phyloP scores from a whole-genome alignment of 2,888 invertebrate species.

The Cantharis rufa region DNA sequence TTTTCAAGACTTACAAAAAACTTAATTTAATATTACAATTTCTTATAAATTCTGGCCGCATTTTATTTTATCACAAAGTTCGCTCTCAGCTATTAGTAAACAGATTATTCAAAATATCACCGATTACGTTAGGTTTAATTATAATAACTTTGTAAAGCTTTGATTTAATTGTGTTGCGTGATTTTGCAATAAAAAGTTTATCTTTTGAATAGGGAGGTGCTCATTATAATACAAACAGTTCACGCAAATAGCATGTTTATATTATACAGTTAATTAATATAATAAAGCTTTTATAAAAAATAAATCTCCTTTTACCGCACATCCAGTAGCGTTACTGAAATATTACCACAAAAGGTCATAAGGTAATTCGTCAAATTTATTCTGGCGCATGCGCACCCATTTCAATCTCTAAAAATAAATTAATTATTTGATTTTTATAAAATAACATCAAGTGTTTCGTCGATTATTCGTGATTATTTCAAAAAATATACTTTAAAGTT shows the following conservation, averaged over 20 bases:
- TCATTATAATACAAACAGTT: neutral
- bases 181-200: neutral
- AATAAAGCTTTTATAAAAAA: neutral
- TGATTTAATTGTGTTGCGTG: neutral
- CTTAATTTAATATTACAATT: neutral
- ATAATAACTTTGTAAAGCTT: neutral
- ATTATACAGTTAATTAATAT: neutral
- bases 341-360: neutral
- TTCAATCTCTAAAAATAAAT: neutral
- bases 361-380: neutral
- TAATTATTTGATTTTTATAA: neutral
- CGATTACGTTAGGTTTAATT: neutral
- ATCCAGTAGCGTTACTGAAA: neutral
- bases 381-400: too few species aligned
- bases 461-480: neutral
- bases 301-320: neutral
- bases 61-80: neutral
- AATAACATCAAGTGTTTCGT: neutral
- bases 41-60: neutral
- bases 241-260: neutral
- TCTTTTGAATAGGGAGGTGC: neutral
- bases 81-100: neutral
- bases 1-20: neutral
- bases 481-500: too few species aligned
- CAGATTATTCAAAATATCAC: neutral